Evolutionary conservation across 2,113 vertebrate species (phyloP).

Genomic region (Lepus europaeus): DNA sequence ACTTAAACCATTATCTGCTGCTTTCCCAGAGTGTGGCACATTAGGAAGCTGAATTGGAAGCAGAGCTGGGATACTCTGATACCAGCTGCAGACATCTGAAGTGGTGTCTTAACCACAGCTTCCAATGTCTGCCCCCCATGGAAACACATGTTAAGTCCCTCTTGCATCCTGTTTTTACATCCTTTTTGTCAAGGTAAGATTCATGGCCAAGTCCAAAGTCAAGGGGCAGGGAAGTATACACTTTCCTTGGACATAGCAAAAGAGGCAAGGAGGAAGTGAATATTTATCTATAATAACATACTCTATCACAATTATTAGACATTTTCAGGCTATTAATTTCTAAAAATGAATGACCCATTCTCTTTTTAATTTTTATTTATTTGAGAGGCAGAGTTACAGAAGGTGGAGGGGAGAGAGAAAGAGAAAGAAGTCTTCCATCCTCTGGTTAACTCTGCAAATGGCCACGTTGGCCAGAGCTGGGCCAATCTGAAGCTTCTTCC

Average conservation of each 20-base stretch:
- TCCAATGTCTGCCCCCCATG: background rate
- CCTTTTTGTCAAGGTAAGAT: background rate
- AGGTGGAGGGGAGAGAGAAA: too few species aligned
- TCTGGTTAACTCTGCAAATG: too few species aligned
- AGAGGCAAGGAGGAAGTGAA: background rate
- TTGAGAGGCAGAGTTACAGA: too few species aligned
- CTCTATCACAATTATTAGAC: background rate
- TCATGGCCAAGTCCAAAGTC: background rate
- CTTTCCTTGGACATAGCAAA: background rate
- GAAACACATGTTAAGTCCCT: background rate
- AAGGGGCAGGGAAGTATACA: background rate
- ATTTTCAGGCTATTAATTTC: background rate
- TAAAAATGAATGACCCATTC: background rate
- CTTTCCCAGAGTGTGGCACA: too few species aligned
- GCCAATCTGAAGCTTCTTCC: too few species aligned
- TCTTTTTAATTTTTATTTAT: background rate
- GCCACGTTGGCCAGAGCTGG: too few species aligned
- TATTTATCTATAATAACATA: conserved; percentile 29
- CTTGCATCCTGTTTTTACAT: background rate
- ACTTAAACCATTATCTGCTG: too few species aligned
- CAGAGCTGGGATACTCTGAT: too few species aligned
- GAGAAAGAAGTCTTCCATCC: too few species aligned
- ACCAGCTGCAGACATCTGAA: too few species aligned
- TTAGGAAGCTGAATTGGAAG: too few species aligned
- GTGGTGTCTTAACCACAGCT: too few species aligned